phyloP scores from a whole-genome alignment of 64 coral and sea anemone genomes.

The Montipora capricornis region DNA sequence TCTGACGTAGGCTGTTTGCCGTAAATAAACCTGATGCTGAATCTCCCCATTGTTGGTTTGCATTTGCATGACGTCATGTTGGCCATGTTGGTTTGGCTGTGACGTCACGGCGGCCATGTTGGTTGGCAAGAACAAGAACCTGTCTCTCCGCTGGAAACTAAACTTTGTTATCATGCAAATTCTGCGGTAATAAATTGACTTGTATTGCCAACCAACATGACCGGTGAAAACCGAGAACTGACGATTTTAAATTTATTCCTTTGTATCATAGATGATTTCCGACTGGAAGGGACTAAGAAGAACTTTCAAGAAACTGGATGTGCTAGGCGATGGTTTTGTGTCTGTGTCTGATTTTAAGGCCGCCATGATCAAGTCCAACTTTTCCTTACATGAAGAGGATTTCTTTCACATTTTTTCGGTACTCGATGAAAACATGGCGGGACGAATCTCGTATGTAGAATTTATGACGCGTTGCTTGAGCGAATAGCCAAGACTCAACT shows the following conservation, averaged over 20 bases:
- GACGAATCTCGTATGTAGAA: constrained; percentile 81
- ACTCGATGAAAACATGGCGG: constrained; percentile 82
- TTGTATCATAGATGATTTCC: constrained; percentile 22
- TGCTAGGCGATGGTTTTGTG: constrained; percentile 72
- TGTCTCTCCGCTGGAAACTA: too few species aligned
- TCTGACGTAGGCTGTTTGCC: too few species aligned
- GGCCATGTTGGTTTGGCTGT: too few species aligned
- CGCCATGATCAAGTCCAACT: constrained; percentile 58
- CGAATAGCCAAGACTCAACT: background rate
- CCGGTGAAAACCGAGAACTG: too few species aligned
- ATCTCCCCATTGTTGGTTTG: too few species aligned
- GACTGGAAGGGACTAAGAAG: constrained; percentile 43
- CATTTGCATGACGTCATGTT: too few species aligned
- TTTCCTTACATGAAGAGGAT: constrained; percentile 81
- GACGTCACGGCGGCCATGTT: too few species aligned
- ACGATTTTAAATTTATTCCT: background rate
- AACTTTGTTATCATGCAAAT: too few species aligned
- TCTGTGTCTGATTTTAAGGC: constrained; percentile 74
- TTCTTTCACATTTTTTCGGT: constrained; percentile 92
- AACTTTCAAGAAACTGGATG: constrained; percentile 62
- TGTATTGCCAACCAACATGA: too few species aligned
- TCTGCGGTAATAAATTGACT: too few species aligned
- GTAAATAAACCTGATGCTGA: too few species aligned
- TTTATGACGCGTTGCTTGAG: constrained; percentile 75
- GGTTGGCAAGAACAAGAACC: too few species aligned